phyloP scores from a whole-genome alignment of 2,797 vertebrate species.

The Cynopterus sphinx region DNA sequence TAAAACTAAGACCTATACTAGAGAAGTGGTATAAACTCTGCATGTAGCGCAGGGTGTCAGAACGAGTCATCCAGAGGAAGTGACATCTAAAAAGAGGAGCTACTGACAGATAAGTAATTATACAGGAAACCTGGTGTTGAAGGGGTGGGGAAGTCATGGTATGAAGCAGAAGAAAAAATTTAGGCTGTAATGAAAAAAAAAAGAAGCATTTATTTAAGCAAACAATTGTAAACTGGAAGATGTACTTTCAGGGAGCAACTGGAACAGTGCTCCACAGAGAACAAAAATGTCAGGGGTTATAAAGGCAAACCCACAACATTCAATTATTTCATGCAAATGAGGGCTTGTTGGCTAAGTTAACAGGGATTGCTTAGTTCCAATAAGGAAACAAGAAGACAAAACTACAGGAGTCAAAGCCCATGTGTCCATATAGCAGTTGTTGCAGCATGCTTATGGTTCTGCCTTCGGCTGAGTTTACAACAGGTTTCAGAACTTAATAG shows the following conservation, averaged over 20 bases:
- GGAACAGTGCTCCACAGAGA: not conserved
- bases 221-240: not conserved
- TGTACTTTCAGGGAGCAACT: not conserved
- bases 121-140: not conserved
- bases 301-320: not conserved
- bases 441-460: too few relatives aligned
- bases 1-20: not conserved
- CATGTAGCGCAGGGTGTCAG: not conserved
- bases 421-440: not conserved
- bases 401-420: not conserved
- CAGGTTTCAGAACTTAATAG: too few relatives aligned
- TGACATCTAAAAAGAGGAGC: not conserved
- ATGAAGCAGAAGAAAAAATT: not conserved
- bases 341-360: not conserved
- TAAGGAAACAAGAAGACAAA: not conserved
- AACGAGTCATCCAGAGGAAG: not conserved
- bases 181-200: not conserved
- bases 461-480: not conserved
- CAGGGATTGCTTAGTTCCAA: not conserved
- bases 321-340: not conserved
- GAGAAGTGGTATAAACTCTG: not conserved
- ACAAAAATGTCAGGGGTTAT: not conserved
- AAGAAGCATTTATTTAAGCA: not conserved
- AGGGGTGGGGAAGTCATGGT: not conserved
- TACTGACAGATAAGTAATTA: not conserved